Conservation (phyloP, 2,888 invertebrate genomes). For the Polymixis lichenea region DNA sequence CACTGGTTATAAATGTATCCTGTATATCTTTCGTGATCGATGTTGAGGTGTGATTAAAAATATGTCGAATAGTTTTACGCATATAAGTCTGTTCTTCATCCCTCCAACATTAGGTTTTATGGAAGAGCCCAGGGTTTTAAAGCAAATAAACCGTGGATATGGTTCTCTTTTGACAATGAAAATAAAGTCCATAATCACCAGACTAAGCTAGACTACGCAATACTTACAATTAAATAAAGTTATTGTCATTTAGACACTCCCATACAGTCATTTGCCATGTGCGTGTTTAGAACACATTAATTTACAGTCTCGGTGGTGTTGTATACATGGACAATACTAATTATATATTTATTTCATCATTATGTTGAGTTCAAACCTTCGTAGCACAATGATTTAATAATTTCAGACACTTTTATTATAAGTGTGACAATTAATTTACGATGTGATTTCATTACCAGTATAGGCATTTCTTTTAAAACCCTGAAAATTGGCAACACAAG, state of each 20-base stretch:
- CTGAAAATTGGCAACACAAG: neutral
- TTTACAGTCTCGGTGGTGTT: conserved; percentile 18
- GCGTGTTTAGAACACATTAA: conserved; percentile 39
- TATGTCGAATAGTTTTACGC: neutral
- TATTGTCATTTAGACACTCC: conserved; percentile 14
- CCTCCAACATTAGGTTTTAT: neutral
- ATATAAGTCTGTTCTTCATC: neutral
- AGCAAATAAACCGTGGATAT: neutral
- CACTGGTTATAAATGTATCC: too few relatives aligned
- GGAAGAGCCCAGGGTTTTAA: neutral
- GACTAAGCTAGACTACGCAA: neutral
- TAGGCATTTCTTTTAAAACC: neutral
- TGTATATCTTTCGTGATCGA: neutral
- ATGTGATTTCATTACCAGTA: neutral
- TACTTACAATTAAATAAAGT: conserved; percentile 15
- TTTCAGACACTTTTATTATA: neutral
- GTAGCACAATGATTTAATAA: conserved; percentile 10
- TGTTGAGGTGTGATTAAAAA: neutral
- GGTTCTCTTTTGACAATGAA: neutral
- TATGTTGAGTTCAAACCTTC: conserved; percentile 15
- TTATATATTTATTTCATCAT: conserved; percentile 30
- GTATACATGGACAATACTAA: conserved; percentile 15
- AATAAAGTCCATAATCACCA: neutral
- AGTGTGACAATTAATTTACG: neutral
- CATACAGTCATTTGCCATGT: conserved; percentile 17